Conservation (phyloP, 2,888 invertebrate species). For the Andrena camellia region DNA sequence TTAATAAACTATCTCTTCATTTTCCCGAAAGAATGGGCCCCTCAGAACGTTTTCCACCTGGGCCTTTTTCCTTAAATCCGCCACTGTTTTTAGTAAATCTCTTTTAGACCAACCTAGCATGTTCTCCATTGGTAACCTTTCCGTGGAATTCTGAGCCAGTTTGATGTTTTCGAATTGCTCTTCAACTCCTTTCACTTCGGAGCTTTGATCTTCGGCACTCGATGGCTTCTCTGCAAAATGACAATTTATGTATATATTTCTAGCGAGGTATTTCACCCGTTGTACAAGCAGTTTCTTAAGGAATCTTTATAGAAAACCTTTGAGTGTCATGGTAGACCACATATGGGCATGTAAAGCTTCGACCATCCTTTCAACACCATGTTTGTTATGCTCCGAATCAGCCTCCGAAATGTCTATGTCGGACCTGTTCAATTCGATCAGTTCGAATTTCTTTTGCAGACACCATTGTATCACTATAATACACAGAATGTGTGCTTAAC, state of each 20-base stretch:
- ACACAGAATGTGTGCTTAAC: slow-evolving; percentile 14
- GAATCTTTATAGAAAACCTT: slow-evolving; percentile 80
- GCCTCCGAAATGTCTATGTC: slow-evolving; percentile 83
- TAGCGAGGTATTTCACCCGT: too few species aligned
- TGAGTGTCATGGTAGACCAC: slow-evolving; percentile 90
- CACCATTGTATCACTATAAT: slow-evolving; percentile 88
- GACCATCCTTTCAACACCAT: slow-evolving; percentile 89
- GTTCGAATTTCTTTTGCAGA: slow-evolving; percentile 89
- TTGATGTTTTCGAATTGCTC: slow-evolving; percentile 80
- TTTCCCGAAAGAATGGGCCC: too few species aligned
- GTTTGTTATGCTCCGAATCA: slow-evolving; percentile 87
- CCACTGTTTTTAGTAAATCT: slow-evolving; percentile 19
- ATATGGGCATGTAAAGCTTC: slow-evolving; percentile 91
- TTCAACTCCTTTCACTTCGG: slow-evolving; percentile 76
- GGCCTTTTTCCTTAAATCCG: background rate
- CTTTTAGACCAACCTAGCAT: slow-evolving; percentile 76
- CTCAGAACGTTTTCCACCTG: too few species aligned
- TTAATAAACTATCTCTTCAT: too few species aligned
- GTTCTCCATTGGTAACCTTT: slow-evolving; percentile 78
- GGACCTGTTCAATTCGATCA: slow-evolving; percentile 87
- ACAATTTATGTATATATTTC: background rate
- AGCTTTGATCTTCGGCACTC: slow-evolving; percentile 40
- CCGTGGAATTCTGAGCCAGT: slow-evolving; percentile 70
- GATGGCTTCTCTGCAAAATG: slow-evolving; percentile 60
- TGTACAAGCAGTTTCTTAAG: too few species aligned